Evolutionary conservation across 1,140 invertebrate species (phyloP).

Genomic region (Drosophila grimshawi): DNA sequence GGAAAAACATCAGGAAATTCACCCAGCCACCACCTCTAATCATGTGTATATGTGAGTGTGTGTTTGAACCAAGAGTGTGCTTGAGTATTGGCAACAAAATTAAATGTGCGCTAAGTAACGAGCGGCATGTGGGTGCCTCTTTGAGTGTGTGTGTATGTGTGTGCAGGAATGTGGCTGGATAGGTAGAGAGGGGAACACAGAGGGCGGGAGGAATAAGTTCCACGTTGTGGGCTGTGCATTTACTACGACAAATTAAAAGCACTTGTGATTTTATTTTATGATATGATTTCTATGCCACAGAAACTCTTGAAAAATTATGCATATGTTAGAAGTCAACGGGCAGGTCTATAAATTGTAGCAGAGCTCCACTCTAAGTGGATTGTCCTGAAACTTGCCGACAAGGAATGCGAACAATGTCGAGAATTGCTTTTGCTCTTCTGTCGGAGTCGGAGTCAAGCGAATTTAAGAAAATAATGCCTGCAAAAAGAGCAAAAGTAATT

Average conservation of each 20-base stretch:
- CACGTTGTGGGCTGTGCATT: constrained; percentile 51
- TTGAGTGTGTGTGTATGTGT: constrained; percentile 5
- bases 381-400: constrained; percentile 25
- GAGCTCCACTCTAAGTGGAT: constrained; percentile 42
- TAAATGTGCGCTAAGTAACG: constrained; percentile 81
- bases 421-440: constrained; percentile 54
- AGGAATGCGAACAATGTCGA: constrained; percentile 57
- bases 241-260: constrained; percentile 78
- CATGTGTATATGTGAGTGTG: constrained; percentile 29
- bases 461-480: background rate
- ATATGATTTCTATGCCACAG: constrained; percentile 60
- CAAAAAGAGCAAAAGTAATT: constrained; percentile 4
- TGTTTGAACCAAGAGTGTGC: background rate
- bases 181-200: background rate
- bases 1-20: constrained; percentile 5
- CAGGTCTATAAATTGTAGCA: constrained; percentile 70
- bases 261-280: constrained; percentile 79
- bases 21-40: constrained; percentile 10
- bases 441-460: background rate
- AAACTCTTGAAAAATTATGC: constrained; percentile 78
- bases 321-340: constrained; percentile 76
- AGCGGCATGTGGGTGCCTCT: constrained; percentile 34
- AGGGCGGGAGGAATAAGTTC: background rate
- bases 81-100: constrained; percentile 72
- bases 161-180: background rate